Evolutionary conservation across 1,140 invertebrate genomes (phyloP).

Genomic region (Euschistus heros): DNA sequence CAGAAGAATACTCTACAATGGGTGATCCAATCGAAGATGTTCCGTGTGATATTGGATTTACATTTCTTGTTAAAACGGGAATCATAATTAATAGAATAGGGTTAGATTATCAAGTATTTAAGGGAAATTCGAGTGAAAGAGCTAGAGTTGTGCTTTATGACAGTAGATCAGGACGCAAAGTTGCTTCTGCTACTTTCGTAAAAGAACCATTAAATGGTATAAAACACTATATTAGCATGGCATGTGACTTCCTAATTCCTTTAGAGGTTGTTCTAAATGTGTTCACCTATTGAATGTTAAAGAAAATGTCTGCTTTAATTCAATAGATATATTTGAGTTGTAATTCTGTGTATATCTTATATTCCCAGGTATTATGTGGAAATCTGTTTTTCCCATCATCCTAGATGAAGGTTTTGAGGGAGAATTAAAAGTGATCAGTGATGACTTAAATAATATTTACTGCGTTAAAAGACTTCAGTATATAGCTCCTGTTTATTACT

Average conservation of each 20-base stretch:
- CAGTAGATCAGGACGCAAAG: neutral
- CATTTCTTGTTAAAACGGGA: neutral
- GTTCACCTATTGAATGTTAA: too few relatives aligned
- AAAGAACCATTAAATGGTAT: constrained; percentile 7
- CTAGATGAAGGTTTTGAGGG: constrained; percentile 7
- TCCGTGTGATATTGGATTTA: constrained; percentile 2
- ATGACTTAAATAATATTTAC: neutral
- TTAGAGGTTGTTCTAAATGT: too few relatives aligned
- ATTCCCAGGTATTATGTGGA: neutral
- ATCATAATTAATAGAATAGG: neutral
- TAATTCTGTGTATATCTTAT: neutral
- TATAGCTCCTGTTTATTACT: constrained; percentile 1
- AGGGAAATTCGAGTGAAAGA: neutral
- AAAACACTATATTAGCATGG: neutral
- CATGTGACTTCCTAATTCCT: too few relatives aligned
- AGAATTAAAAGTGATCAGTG: constrained; percentile 1
- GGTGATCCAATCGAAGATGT: neutral
- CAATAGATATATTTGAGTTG: too few relatives aligned
- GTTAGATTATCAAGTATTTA: neutral
- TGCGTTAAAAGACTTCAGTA: neutral
- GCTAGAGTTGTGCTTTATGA: constrained; percentile 6
- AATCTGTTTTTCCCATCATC: neutral
- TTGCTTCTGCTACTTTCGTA: constrained; percentile 1
- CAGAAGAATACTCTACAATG: neutral
- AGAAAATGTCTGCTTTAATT: too few relatives aligned